phyloP scores from a whole-genome alignment of 2,888 invertebrate genomes.

The Ormia ochracea region DNA sequence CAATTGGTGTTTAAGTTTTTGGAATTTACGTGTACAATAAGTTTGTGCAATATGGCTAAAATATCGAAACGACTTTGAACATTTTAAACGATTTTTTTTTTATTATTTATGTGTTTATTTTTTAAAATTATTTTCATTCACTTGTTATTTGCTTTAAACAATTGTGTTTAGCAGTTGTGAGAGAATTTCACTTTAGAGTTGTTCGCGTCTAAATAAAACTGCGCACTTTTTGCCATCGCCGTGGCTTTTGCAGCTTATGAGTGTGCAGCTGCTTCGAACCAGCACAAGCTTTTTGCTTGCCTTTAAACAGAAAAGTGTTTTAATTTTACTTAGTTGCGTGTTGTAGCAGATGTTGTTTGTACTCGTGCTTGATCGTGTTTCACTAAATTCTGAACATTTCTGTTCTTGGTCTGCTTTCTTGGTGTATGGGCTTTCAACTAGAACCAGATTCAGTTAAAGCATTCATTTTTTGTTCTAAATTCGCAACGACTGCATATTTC shows the following conservation, averaged over 20 bases:
- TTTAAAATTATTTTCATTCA: slow-evolving; percentile 9
- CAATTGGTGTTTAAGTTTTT: neutral
- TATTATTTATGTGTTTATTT: neutral
- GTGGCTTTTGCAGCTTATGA: slow-evolving; percentile 13
- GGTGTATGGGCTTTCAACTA: slow-evolving; percentile 11
- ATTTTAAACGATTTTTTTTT: slow-evolving; percentile 7
- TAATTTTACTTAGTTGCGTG: neutral
- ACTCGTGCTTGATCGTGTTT: neutral
- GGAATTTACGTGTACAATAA: neutral
- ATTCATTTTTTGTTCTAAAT: neutral
- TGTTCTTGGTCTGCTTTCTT: slow-evolving; percentile 32
- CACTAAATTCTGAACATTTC: neutral
- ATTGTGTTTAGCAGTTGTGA: neutral
- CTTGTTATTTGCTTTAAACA: neutral
- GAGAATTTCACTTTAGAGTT: slow-evolving; percentile 59
- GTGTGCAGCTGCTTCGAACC: neutral
- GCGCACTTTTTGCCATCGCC: slow-evolving; percentile 20
- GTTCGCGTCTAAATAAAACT: slow-evolving; percentile 47
- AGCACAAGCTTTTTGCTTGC: neutral
- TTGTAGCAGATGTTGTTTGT: neutral
- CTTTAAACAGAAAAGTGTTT: neutral
- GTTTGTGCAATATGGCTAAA: neutral
- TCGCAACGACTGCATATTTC: neutral
- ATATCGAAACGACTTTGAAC: slow-evolving; percentile 15
- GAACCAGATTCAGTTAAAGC: slow-evolving; percentile 44